Evolutionary conservation across 2,888 invertebrate species (phyloP).

Genomic region (Monochamus alternatus): DNA sequence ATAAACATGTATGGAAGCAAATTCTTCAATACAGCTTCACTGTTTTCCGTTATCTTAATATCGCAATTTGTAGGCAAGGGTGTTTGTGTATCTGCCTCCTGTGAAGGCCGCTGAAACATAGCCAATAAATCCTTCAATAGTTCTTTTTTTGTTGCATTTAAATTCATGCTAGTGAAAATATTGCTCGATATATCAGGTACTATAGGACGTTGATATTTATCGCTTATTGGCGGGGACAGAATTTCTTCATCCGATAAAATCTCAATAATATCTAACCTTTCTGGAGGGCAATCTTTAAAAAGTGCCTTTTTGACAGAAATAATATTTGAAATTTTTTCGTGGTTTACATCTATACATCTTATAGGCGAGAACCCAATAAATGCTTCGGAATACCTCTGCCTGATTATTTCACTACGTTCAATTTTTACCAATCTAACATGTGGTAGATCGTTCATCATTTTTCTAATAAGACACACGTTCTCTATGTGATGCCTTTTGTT

Average conservation of each 20-base stretch:
- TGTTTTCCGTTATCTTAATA: background rate
- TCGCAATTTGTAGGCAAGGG: constrained; percentile 18
- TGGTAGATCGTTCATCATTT: constrained; percentile 43
- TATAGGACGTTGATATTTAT: constrained; percentile 19
- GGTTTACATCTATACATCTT: background rate
- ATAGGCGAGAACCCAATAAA: constrained; percentile 36
- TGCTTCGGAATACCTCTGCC: constrained; percentile 48
- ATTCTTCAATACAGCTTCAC: constrained; percentile 24
- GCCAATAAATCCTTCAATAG: constrained; percentile 45
- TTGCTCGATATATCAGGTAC: constrained; percentile 44
- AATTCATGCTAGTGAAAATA: constrained; percentile 27
- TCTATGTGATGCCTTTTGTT: constrained; percentile 50
- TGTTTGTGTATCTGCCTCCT: constrained; percentile 21
- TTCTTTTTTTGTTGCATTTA: constrained; percentile 43
- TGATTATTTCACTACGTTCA: constrained; percentile 46
- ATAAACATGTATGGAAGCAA: constrained; percentile 19
- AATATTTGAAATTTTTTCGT: background rate
- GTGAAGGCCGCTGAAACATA: background rate
- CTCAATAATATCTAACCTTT: constrained; percentile 19
- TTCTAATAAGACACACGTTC: constrained; percentile 46
- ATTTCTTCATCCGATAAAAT: constrained; percentile 23
- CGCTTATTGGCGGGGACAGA: background rate
- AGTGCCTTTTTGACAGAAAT: background rate
- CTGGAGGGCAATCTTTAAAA: constrained; percentile 5
- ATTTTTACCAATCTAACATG: constrained; percentile 46